Base-by-base conservation (phyloP, 2,888 invertebrate species). In the Microctonus brassicae region DNA sequence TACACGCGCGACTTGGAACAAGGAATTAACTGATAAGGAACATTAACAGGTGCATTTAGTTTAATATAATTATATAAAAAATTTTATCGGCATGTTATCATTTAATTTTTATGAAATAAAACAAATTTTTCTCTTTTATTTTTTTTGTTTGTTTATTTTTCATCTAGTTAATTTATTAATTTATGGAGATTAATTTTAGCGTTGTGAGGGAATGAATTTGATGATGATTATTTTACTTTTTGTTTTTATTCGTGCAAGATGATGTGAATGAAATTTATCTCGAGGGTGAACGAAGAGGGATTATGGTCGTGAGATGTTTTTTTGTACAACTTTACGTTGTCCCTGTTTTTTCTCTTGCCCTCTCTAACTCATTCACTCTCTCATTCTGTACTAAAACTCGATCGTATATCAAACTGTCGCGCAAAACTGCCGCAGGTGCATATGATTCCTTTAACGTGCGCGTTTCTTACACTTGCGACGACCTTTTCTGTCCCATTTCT, bases 351-450 rank as follows among this genome's bases (percentile, higher is more conserved):
- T 65, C 69, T 57, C 62, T 36, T n/a, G n/a, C 68, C 42, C 47
- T 52, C 60, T 61, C 20, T 6, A 7, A n/a, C 17, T 17, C 17
- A 47, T 47, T 47, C 55, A 26, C 53, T 61, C 63, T 65, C 52
- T 58, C 62, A 58, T 57, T 70, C 62, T 62, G 20, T 47, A 47
- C 64, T 55, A n/a, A 47, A 73, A 58, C 64, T 61, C 58, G 71
- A 62, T 70, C 73, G 60, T 80, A 79, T 72, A 79, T 80, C 80
- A 80, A 77, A 78, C 77, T 80, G 80, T 79, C 79, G 73, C 72
- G 66, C 68, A n/a, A 52, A 42, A 66, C 73, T 69, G 75, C 47
- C 74, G 75, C 69, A 77, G 79, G 72, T 82, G 81, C 75, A 74
- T 72, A 72, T 73, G 75, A 77, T 75, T 73, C 39, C 69, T 55